Base-by-base conservation (phyloP, 2,113 vertebrate species). In the Lophius piscatorius region DNA sequence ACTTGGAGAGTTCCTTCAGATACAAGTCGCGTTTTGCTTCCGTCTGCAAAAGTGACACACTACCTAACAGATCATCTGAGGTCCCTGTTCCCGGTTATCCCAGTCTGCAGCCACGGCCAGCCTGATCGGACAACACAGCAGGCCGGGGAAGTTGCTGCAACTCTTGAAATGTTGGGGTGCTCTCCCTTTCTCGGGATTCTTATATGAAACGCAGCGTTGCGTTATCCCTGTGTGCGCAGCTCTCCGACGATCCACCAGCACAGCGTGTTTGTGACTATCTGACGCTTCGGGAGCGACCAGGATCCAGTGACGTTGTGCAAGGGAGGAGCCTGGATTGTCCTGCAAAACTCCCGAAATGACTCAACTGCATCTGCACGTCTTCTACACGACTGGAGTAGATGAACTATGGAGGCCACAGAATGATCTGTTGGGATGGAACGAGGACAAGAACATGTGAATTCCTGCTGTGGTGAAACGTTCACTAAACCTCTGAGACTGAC, bases 291-390 rank as follows among this genome's bases (percentile, higher is more conserved):
- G 74, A 82, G 81, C 83, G 87, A 88, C 85, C 81, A 39, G 78
- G 79, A 83, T 81, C 70, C 57, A 62, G 54, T 91, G 89, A 91
- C 90, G 90, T 84, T 22, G 74, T n/a, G 62, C 21, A 7, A 50
- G 85, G 87, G 90, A 83, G 90, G 90, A 74, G 87, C 70, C 68
- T 87, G 60, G 35, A 54, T 69, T 40, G 60, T 80, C 69, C 82
- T 70, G 70, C 70, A 57, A 45, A 65, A 64, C 28, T 48, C 26
- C 11, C 31, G 62, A 46, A 18, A 26, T n/a, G n/a, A n/a, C n/a
- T n/a, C n/a, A 28, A 28, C 26, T 31, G 29, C 29, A 31, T n/a
- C n/a, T n/a, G n/a, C n/a, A n/a, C n/a, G n/a, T n/a, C n/a, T n/a
- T n/a, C n/a, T n/a, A n/a, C n/a, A n/a, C n/a, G n/a, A n/a, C n/a